Evolutionary conservation across 2,888 invertebrate species (phyloP).

Genomic region (Branchellion lobata): DNA sequence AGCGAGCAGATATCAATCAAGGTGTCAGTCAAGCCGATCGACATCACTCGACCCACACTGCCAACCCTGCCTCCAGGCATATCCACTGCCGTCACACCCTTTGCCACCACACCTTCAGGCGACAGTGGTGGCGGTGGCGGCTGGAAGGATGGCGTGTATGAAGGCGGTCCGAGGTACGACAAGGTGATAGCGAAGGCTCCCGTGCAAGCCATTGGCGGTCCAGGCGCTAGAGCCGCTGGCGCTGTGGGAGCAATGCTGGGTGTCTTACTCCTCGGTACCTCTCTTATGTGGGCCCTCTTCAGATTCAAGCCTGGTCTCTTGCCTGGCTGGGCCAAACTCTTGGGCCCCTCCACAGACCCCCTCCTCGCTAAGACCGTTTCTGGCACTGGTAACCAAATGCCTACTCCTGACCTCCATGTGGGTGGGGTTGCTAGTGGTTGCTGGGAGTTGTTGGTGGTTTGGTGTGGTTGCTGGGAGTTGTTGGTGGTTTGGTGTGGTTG

Average conservation of each 20-base stretch:
- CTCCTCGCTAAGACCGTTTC: not conserved
- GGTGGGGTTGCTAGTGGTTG: no score
- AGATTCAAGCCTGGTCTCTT: constrained; percentile 54
- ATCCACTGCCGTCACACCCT: not conserved
- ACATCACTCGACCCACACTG: constrained; percentile 3
- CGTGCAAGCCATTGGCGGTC: constrained; percentile 49
- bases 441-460: no score
- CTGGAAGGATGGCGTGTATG: constrained; percentile 52
- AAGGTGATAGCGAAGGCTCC: constrained; percentile 21
- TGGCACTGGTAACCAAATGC: not conserved
- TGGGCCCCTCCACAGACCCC: not conserved
- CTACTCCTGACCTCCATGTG: no score
- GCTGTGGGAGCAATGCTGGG: constrained; percentile 53
- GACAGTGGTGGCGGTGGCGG: constrained; percentile 51
- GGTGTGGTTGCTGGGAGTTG: no score
- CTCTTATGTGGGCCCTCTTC: constrained; percentile 53
- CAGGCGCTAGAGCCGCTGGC: constrained; percentile 55
- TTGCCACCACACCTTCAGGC: not conserved
- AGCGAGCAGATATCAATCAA: not conserved
- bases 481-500: no score
- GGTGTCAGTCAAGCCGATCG: constrained; percentile 5
- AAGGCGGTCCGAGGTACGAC: constrained; percentile 42
- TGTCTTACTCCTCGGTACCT: constrained; percentile 49
- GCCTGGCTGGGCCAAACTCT: not conserved
- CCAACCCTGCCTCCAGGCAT: not conserved